Evolutionary conservation across 2,113 vertebrate genomes (phyloP).

Genomic region (Propithecus coquereli): DNA sequence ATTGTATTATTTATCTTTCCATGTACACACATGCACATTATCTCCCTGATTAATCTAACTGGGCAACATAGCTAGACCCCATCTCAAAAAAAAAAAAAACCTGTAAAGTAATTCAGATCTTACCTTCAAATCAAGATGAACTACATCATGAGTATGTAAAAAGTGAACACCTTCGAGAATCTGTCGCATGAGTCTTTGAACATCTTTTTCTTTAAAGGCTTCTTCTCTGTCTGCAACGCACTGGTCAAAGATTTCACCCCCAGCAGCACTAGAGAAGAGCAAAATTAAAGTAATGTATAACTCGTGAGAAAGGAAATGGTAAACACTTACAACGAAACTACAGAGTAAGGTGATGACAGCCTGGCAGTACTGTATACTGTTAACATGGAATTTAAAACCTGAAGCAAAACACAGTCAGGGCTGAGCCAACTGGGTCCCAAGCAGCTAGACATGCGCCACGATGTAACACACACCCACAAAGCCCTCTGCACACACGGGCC

Average conservation of each 20-base stretch:
- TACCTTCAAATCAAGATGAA: conserved; percentile 97
- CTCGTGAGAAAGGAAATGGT: neutral
- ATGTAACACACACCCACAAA: rapidly evolving
- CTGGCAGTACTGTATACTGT: neutral
- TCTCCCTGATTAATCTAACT: neutral
- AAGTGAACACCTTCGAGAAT: conserved; percentile 93
- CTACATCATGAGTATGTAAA: conserved; percentile 90
- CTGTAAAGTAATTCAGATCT: neutral
- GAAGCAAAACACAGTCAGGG: neutral
- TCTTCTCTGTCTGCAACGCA: conserved; percentile 94
- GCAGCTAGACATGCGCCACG: neutral
- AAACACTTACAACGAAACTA: neutral
- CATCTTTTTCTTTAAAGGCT: conserved; percentile 95
- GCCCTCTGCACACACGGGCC: neutral
- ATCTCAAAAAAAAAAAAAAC: neutral
- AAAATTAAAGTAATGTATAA: neutral
- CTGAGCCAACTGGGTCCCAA: neutral
- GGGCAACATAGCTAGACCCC: no score
- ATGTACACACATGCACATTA: neutral
- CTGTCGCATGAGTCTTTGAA: conserved; percentile 92
- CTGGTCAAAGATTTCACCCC: conserved; percentile 96
- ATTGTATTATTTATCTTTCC: neutral
- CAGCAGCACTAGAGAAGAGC: conserved; percentile 88
- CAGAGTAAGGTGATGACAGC: neutral
- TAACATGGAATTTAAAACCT: neutral